A percentile compares a stretch with the other conserved stretches of the same genome.
phyloP scores from a whole-genome alignment of 2,888 invertebrate genomes.

The Onthophagus sagittarius region DNA sequence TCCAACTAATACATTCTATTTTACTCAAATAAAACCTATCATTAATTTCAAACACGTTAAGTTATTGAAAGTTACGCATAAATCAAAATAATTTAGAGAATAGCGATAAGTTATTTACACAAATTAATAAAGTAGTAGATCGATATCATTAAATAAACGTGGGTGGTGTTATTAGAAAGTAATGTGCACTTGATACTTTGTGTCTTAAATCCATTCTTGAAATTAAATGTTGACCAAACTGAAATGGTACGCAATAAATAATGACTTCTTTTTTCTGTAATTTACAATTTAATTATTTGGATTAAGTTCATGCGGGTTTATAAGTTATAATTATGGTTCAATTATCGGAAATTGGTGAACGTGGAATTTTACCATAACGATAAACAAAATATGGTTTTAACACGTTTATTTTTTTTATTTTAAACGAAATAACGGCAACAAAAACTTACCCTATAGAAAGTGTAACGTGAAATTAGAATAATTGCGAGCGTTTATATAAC shows the following conservation, averaged over 20 bases:
- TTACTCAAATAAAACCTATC: not conserved
- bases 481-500: not conserved
- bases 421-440: not conserved
- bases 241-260: no score
- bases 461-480: not conserved
- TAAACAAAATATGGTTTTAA: not conserved
- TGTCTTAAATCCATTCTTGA: not conserved
- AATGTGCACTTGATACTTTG: not conserved
- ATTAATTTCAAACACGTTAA: not conserved
- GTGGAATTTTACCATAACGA: not conserved
- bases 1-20: not conserved
- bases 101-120: not conserved
- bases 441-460: not conserved
- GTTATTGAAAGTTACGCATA: not conserved
- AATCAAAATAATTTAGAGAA: not conserved
- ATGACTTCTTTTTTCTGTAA: not conserved
- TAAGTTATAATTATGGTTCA: not conserved
- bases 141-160: not conserved
- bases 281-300: not conserved
- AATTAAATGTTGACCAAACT: not conserved
- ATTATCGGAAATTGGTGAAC: not conserved
- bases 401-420: not conserved
- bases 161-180: not conserved
- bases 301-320: not conserved
- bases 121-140: not conserved